phyloP scores from a whole-genome alignment of 1,140 invertebrate genomes.

The Linepithema humile region DNA sequence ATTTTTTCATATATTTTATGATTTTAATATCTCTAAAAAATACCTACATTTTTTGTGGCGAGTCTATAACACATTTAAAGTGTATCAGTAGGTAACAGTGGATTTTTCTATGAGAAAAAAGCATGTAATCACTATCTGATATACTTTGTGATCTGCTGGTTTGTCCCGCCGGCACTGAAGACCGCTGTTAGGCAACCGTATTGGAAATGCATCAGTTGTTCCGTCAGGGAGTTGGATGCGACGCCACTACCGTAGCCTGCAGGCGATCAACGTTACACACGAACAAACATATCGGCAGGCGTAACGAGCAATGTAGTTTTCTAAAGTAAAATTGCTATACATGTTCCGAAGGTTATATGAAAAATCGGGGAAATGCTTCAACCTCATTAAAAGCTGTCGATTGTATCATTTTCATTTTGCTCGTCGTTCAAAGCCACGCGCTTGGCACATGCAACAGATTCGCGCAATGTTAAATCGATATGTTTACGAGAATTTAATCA shows the following conservation, averaged over 20 bases:
- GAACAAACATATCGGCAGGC: constrained; percentile 58
- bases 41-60: too few species aligned
- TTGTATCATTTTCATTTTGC: constrained; percentile 7
- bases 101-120: background rate
- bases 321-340: constrained; percentile 34
- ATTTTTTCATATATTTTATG: background rate
- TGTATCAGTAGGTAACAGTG: background rate
- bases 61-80: background rate
- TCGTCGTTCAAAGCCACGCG: background rate
- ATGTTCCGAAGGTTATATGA: background rate
- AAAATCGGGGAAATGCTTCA: constrained; percentile 47
- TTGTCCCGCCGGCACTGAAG: constrained; percentile 26
- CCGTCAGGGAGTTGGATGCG: constrained; percentile 47
- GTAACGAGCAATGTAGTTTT: constrained; percentile 60
- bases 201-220: constrained; percentile 74
- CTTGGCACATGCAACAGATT: background rate
- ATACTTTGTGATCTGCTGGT: constrained; percentile 14
- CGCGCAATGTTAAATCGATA: background rate
- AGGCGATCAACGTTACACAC: constrained; percentile 54
- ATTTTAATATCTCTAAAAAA: too few species aligned
- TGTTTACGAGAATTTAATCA: constrained; percentile 21
- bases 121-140: constrained; percentile 40
- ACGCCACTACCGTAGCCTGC: constrained; percentile 26
- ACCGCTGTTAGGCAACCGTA: constrained; percentile 62
- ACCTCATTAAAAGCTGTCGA: constrained; percentile 56